Base-by-base conservation (phyloP, 2,113 vertebrate genomes). In the Pterophyllum scalare region DNA sequence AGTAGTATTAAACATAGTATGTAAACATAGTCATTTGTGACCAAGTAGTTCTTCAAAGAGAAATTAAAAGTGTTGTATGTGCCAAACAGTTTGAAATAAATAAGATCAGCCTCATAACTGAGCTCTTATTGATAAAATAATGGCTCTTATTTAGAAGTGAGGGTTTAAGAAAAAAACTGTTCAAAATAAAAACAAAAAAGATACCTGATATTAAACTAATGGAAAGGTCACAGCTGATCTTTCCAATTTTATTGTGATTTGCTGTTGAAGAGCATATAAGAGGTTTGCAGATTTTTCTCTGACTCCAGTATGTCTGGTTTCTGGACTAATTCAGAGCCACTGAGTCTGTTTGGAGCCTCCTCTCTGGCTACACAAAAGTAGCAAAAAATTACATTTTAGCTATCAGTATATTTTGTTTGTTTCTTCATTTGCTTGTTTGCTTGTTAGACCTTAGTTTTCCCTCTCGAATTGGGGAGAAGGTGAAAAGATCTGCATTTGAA, bases 1-100 rank as follows among this genome's bases (percentile, higher is more conserved):
- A 46, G 8, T 26, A 46, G 64, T 26, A 46, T 43, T 43, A 11
- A 43, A 43, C 3, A 43, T 13, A 43, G 10, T 12, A 43, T 38
- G 2, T 35, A 35, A 35, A 35, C 33, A 35, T 35, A 7, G 33
- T 35, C 33, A 40, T 43, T 15, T 46, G 14, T 46, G 43, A 15
- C 43, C 43, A 46, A 46, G 13, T 46, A 46, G 38, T 38, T 38
- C 38, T 38, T 38, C 5, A 38, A 38, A 38, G 38, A 40, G 38
- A 12, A 12, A 40, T 40, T 12, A 40, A 40, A 10, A 10, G 38
- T 40, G 38, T 40, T 3, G 22, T 67, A 67, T 67, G 38, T 46
- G 64, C n/a, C 60, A n/a, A 38, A 64, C 33, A 64, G 33, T 67
- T 49, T 70, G 64, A 70, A 70, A 70, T 28, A 49, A 20, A 70